Evolutionary conservation across 2,797 vertebrate species (phyloP).

Genomic region (Silurus aristotelis): DNA sequence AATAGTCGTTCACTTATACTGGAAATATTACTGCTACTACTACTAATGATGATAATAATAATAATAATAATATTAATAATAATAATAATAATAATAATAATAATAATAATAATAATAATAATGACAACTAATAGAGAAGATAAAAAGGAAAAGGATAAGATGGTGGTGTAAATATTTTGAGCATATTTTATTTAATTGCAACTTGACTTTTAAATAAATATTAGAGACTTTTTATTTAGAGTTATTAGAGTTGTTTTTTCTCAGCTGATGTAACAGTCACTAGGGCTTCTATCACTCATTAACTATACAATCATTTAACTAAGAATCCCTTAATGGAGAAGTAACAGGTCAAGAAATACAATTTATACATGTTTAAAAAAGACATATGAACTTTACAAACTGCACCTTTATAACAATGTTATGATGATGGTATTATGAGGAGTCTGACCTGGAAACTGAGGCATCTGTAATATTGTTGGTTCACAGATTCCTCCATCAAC

Average conservation of each 20-base stretch:
- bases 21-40: neutral
- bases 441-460: conserved; percentile 64
- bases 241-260: neutral
- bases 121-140: neutral
- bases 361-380: too few relatives aligned
- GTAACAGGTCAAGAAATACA: too few relatives aligned
- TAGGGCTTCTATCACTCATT: too few relatives aligned
- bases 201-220: too few relatives aligned
- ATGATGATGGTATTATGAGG: neutral
- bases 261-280: too few relatives aligned
- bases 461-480: conserved; percentile 63
- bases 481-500: conserved; percentile 49
- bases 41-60: neutral
- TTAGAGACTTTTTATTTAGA: neutral
- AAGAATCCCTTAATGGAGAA: too few relatives aligned
- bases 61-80: neutral
- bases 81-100: neutral
- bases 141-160: neutral
- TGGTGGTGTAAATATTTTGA: neutral
- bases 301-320: too few relatives aligned
- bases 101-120: neutral
- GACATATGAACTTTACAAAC: neutral
- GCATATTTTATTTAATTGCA: neutral
- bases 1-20: neutral
- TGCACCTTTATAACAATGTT: neutral